Base-by-base conservation (phyloP, 2,113 vertebrate genomes). In the Hydrolagus affinis region DNA sequence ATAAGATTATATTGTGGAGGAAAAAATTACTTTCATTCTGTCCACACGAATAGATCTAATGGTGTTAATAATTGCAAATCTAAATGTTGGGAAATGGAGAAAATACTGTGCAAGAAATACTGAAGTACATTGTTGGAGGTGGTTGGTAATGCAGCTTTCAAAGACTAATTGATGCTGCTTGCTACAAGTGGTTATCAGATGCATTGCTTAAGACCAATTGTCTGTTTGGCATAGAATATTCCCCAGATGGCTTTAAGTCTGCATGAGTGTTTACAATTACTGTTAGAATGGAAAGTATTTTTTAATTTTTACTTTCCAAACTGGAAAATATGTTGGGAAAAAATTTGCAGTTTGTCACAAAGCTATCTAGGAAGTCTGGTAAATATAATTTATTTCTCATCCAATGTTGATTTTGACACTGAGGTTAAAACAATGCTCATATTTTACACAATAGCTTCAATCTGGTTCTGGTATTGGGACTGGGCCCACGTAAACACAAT, bases 381-480 rank as follows among this genome's bases (percentile, higher is more conserved):
- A 57, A 75, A 56, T 19, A 75, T 75, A 7, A 56, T 8, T 75
- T 4, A 44, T 10, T 75, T 57, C 17, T 3, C 17, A 56, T 56
- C 32, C 30, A 56, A 75, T 75, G 32, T 57, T 30, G 32, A 75
- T 21, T 56, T 19, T 75, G 73, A 75, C 73, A 56, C 21, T 19
- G 21, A 19, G 73, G 73, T 75, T 75, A 56, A 75, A 75, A 75
- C 56, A 75, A 75, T 44, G 32, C 17, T 44, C 28, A 57, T 75
- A 75, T 56, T 75, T 75, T 75, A 75, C 73, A 75, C 15, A 75
- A 56, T 75, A 21, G 73, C 73, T 75, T 75, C 17, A 75, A 57
- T 19, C 56, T 56, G 32, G 19, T 56, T 8, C 73, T 75, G 17
- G 56, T 19, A 11, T 57, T 75, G 73, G 73, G 73, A 75, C 73